Evolutionary conservation across 2,113 vertebrate genomes (phyloP).

Genomic region (Leuciscus idus): DNA sequence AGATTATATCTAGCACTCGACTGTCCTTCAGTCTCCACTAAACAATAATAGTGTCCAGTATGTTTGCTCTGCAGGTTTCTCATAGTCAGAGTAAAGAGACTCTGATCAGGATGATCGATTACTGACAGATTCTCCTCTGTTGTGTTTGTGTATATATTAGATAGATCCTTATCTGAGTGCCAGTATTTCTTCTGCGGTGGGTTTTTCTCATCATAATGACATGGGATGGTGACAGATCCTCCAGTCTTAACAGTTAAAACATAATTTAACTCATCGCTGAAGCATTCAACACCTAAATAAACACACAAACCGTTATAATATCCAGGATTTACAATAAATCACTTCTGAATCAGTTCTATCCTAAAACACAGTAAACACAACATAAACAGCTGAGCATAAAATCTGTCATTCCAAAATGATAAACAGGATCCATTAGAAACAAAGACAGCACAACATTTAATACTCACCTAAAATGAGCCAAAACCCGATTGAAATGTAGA

Average conservation of each 20-base stretch:
- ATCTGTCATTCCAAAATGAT: no score
- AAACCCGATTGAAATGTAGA: no score
- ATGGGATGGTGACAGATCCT: constrained; percentile 23
- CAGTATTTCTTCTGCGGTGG: constrained; percentile 26
- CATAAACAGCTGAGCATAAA: no score
- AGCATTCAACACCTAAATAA: constrained; percentile 5
- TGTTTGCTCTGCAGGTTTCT: constrained; percentile 20
- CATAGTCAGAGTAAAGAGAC: constrained; percentile 47
- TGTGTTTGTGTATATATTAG: constrained; percentile 29
- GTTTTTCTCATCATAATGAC: constrained; percentile 29
- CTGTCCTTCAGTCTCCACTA: background rate
- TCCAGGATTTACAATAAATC: background rate
- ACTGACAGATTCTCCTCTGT: background rate
- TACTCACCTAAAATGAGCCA: no score
- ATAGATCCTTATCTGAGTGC: no score
- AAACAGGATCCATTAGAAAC: no score
- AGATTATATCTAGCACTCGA: rapidly evolving
- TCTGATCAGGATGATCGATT: constrained; percentile 38
- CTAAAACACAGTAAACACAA: no score
- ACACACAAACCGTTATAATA: background rate
- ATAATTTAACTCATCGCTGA: rapidly evolving
- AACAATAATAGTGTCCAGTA: rapidly evolving
- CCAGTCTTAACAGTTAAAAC: background rate
- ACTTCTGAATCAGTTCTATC: background rate
- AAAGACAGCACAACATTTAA: no score